Conservation (phyloP, 35 echinoderm and acorn worm species). For the Apostichopus californicus region DNA sequence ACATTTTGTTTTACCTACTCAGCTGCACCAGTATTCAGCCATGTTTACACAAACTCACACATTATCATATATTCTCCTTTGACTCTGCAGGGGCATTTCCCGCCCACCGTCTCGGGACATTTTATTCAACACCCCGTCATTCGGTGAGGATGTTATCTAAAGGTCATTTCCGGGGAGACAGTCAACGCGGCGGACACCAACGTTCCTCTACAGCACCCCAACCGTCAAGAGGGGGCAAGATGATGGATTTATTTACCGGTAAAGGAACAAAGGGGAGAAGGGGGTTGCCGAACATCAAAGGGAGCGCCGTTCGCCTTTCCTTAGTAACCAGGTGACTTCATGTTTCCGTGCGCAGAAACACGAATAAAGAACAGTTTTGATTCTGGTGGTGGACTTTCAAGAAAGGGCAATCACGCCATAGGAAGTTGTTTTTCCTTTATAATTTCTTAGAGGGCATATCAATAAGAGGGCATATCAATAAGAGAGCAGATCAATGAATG, state of each 20-base stretch:
- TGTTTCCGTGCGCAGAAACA: too few relatives aligned
- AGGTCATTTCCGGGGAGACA: not conserved
- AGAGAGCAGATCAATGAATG: too few relatives aligned
- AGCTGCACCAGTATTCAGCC: too few relatives aligned
- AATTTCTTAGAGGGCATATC: too few relatives aligned
- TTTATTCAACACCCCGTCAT: not conserved
- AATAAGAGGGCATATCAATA: too few relatives aligned
- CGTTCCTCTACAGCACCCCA: slow-evolving; percentile 26
- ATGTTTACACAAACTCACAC: too few relatives aligned
- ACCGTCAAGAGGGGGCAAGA: not conserved
- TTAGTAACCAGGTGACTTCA: not conserved
- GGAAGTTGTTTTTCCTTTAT: too few relatives aligned
- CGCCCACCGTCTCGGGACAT: slow-evolving; percentile 27
- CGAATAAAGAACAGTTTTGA: too few relatives aligned
- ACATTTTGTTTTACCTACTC: too few relatives aligned
- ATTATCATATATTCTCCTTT: not conserved
- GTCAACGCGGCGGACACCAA: slow-evolving; percentile 10
- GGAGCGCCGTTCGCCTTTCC: slow-evolving; percentile 18
- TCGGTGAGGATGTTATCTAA: not conserved
- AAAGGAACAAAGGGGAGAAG: not conserved
- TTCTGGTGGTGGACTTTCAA: too few relatives aligned
- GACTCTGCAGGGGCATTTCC: slow-evolving; percentile 16
- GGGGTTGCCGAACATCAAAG: slow-evolving; percentile 40
- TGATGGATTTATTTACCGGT: not conserved
- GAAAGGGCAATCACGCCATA: too few relatives aligned